A percentile compares a stretch with the other conserved stretches of the same genome.
Evolutionary conservation across 1,140 invertebrate genomes (phyloP).

Genomic region (Leptonema lineaticorne): DNA sequence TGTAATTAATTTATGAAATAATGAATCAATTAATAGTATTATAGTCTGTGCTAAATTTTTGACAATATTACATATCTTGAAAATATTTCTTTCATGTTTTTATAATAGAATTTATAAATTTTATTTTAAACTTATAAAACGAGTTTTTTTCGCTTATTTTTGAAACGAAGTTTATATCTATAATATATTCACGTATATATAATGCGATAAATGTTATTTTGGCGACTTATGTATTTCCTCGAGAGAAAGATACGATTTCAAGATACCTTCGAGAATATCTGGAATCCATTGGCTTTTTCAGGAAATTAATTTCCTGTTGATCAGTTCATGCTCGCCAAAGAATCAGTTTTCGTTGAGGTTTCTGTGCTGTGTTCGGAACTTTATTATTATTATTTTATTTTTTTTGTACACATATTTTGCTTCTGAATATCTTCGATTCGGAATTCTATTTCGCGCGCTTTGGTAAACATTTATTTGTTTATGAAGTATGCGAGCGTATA

Average conservation of each 20-base stretch:
- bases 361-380: too few relatives aligned
- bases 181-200: too few relatives aligned
- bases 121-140: too few relatives aligned
- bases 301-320: conserved; percentile 41
- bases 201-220: neutral
- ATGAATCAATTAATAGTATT: too few relatives aligned
- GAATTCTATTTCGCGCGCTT: neutral
- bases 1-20: too few relatives aligned
- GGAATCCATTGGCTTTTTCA: conserved; percentile 19
- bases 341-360: neutral
- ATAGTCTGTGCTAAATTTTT: too few relatives aligned
- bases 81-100: too few relatives aligned
- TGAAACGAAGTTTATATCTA: too few relatives aligned
- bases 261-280: conserved; percentile 9
- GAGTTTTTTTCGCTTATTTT: too few relatives aligned
- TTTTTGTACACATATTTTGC: neutral
- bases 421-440: neutral
- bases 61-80: too few relatives aligned
- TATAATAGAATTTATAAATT: too few relatives aligned
- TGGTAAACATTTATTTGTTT: neutral
- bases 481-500: neutral
- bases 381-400: too few relatives aligned
- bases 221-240: conserved; percentile 2
- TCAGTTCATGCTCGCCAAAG: conserved; percentile 18
- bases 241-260: conserved; percentile 9